Evolutionary conservation across 2,888 invertebrate species (phyloP).

Genomic region (Sesamia inferens): DNA sequence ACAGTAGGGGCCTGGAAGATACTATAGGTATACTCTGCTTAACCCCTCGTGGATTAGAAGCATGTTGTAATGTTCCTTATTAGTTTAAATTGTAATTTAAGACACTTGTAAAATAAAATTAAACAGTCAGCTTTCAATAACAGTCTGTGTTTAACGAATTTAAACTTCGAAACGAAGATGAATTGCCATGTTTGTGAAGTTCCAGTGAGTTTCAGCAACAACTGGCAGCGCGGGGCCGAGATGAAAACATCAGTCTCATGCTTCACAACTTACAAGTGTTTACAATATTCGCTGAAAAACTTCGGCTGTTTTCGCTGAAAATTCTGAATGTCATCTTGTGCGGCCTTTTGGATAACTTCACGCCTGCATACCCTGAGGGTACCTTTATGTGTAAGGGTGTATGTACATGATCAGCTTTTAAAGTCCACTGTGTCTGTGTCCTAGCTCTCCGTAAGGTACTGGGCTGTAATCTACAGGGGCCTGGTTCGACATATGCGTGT

Average conservation of each 20-base stretch:
- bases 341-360: background rate
- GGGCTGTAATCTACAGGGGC: no score
- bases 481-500: no score
- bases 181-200: conserved; percentile 26
- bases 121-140: conserved; percentile 2
- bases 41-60: background rate
- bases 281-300: background rate
- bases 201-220: conserved; percentile 3
- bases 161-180: conserved; percentile 39
- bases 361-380: no score
- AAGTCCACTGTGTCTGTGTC: no score
- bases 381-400: background rate
- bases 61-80: background rate
- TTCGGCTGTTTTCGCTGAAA: background rate
- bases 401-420: no score
- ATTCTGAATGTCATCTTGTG: background rate
- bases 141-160: conserved; percentile 5
- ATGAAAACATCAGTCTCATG: conserved; percentile 35
- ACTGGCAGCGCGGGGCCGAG: conserved; percentile 9
- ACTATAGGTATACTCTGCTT: background rate
- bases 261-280: conserved; percentile 15
- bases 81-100: background rate
- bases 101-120: conserved; percentile 11
- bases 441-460: no score
- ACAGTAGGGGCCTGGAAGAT: no score